A percentile compares a stretch with the other conserved stretches of the same genome.
phyloP scores from a whole-genome alignment of 2,113 vertebrate species.

The Podocnemis expansa region DNA sequence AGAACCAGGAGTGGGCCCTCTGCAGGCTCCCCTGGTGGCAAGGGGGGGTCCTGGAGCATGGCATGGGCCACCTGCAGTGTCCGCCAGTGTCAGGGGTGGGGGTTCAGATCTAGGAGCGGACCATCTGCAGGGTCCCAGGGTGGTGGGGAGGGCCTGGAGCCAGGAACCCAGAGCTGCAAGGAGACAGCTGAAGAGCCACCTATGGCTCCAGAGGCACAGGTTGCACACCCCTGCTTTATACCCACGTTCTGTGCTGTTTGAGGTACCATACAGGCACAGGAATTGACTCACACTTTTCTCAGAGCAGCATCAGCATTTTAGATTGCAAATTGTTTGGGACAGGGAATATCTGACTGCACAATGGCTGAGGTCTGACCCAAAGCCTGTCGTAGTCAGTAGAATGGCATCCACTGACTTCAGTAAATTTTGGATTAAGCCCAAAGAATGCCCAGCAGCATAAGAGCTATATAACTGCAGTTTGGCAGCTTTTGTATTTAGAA shows the following conservation, averaged over 20 bases:
- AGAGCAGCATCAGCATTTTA: rapidly evolving
- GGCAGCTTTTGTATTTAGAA: background rate
- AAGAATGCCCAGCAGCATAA: background rate
- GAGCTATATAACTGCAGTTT: background rate
- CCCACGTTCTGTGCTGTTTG: rapidly evolving
- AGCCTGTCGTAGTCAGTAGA: background rate
- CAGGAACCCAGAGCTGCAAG: too few relatives aligned
- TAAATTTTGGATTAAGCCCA: background rate
- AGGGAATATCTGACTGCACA: background rate
- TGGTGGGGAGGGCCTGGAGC: too few relatives aligned
- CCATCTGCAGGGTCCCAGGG: too few relatives aligned
- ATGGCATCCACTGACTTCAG: rapidly evolving
- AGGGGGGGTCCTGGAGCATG: too few relatives aligned
- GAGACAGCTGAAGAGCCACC: too few relatives aligned
- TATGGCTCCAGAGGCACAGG: too few relatives aligned
- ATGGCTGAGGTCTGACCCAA: background rate
- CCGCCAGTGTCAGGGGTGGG: too few relatives aligned
- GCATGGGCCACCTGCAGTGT: too few relatives aligned
- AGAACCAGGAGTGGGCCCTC: too few relatives aligned
- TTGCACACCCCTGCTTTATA: too few relatives aligned
- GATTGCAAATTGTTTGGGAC: background rate
- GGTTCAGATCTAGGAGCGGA: too few relatives aligned
- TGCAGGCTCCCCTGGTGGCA: too few relatives aligned
- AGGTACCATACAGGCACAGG: rapidly evolving
- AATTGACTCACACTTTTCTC: background rate